Evolutionary conservation across 1,140 invertebrate species (phyloP), one percentile per base, ranked within the genome.

Genomic region (Nephila pilipes): DNA sequence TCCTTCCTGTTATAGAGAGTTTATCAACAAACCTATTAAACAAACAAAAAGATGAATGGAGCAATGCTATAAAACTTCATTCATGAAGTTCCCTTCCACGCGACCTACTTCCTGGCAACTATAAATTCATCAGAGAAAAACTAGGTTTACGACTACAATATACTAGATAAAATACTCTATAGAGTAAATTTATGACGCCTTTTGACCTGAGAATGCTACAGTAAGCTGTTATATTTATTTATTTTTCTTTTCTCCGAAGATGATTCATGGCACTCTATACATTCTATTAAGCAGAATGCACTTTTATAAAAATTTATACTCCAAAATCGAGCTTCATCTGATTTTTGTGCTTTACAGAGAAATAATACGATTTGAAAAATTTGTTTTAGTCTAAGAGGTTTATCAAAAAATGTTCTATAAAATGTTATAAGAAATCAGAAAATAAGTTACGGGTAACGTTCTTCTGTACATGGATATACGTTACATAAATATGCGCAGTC

Each of bases 111-210:
- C 36, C 80, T 10, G 46, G n/a, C 12, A 18, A 29, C 16, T 2
- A 81, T 81, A 81, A 81, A 81, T 81, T 81, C 80, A 55, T 81
- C 80, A 81, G n/a, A 25, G 38, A 25, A 69, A 75, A 81, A 81
- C 36, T 81, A 54, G 80, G 80, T 81, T 81, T 81, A 81, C 80
- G 80, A 81, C 20, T 54, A 81, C 29, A 54, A n/a, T 81, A 81
- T 54, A 55, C 36, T 20, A 54, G 80, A 81, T 81, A 81, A 81
- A 81, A 81, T 81, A 55, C 80, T 55, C 80, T 55, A 54, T 81
- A 55, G 36, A 25, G 20, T 14, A 16, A 55, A 81, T 81, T 81
- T 81, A 81, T 54, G 80, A 29, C 46, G 80, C 80, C 29, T 81
- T 46, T 22, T 46, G 80, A 81, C 80, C 80, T 54, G 20, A 54